phyloP scores from a whole-genome alignment of 2,113 vertebrate genomes.

The Clarias gariepinus region DNA sequence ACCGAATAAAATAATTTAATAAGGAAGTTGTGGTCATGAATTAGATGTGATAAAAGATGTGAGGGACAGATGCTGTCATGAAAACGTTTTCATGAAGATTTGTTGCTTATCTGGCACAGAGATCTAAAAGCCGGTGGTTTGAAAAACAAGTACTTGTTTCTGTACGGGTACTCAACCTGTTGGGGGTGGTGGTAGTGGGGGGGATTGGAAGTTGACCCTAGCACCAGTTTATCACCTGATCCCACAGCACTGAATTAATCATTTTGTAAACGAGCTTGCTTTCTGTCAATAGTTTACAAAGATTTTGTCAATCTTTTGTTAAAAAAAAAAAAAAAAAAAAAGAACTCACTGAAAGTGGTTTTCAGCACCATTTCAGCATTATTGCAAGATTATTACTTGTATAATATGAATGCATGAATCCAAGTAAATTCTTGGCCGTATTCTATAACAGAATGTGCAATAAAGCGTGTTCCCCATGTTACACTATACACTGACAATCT shows the following conservation, averaged over 20 bases:
- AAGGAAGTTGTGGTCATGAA: conserved; percentile 2
- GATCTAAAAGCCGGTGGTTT: not conserved
- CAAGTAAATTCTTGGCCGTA: not conserved
- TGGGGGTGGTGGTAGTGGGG: not conserved
- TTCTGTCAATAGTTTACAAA: not conserved
- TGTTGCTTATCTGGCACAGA: not conserved
- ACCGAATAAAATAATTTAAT: not conserved
- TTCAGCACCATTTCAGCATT: not conserved
- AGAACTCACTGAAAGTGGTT: not conserved
- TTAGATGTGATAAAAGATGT: not conserved
- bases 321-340: not conserved
- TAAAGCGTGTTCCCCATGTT: not conserved
- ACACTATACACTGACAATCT: not conserved
- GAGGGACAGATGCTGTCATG: not conserved
- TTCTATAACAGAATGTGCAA: not conserved
- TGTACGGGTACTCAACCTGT: not conserved
- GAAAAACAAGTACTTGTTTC: not conserved
- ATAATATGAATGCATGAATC: not conserved
- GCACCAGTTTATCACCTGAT: not conserved
- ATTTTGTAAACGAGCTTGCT: no score
- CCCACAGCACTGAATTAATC: not conserved
- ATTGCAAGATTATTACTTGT: not conserved
- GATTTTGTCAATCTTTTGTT: not conserved
- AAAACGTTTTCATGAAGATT: not conserved
- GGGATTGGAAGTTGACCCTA: no score